Evolutionary conservation across 1,140 invertebrate genomes (phyloP), one percentile per base, ranked within the genome.

Genomic region (Panagrolaimus sp.): DNA sequence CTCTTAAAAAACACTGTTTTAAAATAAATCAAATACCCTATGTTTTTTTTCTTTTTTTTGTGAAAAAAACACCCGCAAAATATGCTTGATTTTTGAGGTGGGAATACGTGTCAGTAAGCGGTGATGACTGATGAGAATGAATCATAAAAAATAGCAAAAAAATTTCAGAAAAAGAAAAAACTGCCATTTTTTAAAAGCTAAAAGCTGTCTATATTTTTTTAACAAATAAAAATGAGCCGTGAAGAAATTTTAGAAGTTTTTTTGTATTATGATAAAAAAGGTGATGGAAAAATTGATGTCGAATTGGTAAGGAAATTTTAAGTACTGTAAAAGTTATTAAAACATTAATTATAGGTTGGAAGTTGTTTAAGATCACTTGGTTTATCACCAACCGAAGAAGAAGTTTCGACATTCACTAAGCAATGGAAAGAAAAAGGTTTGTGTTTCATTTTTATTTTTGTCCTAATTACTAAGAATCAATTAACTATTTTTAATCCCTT

Each of bases 351-450:
- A n/a, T 68, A 38, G 13, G 14, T 57, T 27, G 51, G 51, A 13
- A 57, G 20, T 5, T 57, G 51, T 20, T 38, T 38, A 38, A 38
- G 31, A 38, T 38, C 31, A 38, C 31, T 38, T 38, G 31, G 31
- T 7, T 38, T 38, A 45, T 75, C 14, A 48, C 44, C 23, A 65
- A 13, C 23, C 47, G 72, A 73, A 20, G 38, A 75, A 47, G 31
- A 76, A 43, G 65, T 67, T 45, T 27, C 27, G 16, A 31, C 63
- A n/a, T 45, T 68, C 20, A 72, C 72, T 13, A 51, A 68, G 44
- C 71, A 72, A 48, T 72, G 71, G 71, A 61, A 8, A 14, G 31
- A 73, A 1, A 42, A 51, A 61, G 71, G 72, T 74, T 38, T 5
- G 11, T 1, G 57, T 38, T 42, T 16, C n/a, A n/a, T n/a, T n/a